Conservation (phyloP, 2,113 vertebrate genomes). For the Tragelaphus scriptus region DNA sequence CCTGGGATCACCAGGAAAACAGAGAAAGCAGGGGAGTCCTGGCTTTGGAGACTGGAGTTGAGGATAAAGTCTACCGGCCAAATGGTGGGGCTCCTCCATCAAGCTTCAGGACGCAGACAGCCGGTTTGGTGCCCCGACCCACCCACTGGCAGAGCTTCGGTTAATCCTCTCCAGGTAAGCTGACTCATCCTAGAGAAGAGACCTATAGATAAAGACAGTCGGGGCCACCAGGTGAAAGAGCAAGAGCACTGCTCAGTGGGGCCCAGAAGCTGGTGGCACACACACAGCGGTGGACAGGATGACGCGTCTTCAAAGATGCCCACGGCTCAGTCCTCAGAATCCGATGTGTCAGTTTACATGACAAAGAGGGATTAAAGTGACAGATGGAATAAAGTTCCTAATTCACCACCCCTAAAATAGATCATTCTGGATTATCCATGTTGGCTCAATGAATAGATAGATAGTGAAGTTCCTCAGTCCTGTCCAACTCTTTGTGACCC, state of each 20-base stretch:
- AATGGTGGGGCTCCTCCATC: not conserved
- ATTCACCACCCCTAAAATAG: not conserved
- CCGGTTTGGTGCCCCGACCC: not conserved
- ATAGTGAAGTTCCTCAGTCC: no score
- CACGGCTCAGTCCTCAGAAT: not conserved
- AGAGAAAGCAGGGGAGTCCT: not conserved
- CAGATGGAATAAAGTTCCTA: not conserved
- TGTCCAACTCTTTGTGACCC: no score
- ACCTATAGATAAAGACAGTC: not conserved
- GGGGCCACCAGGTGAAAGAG: not conserved
- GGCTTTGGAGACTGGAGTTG: not conserved
- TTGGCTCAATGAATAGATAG: not conserved
- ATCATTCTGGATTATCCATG: not conserved
- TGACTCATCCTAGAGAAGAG: not conserved
- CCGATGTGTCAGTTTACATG: not conserved
- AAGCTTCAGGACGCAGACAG: not conserved
- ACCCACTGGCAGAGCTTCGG: not conserved
- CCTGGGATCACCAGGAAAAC: not conserved
- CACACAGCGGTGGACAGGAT: not conserved
- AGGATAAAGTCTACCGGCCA: not conserved
- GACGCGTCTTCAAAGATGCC: not conserved
- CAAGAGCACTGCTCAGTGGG: not conserved
- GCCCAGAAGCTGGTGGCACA: not conserved
- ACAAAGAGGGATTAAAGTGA: not conserved
- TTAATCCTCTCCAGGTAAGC: not conserved